Evolutionary conservation across 2,113 vertebrate genomes (phyloP), one percentile per base, ranked within the genome.

Genomic region (Cinclus cinclus): DNA sequence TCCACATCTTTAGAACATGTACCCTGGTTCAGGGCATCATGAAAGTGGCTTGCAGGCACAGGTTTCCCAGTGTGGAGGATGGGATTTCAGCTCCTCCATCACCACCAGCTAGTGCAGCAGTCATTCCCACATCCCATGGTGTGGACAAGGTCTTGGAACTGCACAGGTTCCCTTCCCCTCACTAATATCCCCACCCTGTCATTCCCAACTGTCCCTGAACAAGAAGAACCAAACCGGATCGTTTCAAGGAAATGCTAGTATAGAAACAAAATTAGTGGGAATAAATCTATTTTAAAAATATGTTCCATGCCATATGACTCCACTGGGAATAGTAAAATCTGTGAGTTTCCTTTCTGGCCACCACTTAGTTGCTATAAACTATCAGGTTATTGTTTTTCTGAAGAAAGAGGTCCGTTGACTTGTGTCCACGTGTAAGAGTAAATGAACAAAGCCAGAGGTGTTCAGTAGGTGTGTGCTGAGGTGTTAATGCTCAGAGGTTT

Each of bases 201-300:
- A 9, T 68, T 44, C 28, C 30, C 0, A 0, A 33, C 15, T 58
- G 10, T 64, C 23, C 28, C 50, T 80, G 55, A 83, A 50, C 25
- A 65, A 56, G 25, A 49, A 37, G 39, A 41, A 59, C 53, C 50
- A 77, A 77, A 90, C 19, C 53, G 52, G n/a, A 10, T 70, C 20
- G 41, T 68, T 89, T 78, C 86, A 94, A 94, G 80, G 52, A 92
- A 95, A 52, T 63, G 49, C 33, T 67, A 47, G 30, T 71, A 52
- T 53, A 20, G 8, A 75, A 62, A 20, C 80, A 75, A 84, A 91
- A 83, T 39, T 31, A 71, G 9, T 28, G 52, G 68, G 64, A 94
- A 92, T 86, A 87, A 71, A 75, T 83, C 86, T 96, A 78, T 97
- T 91, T 92, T 9, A 37, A 93, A 91, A 92, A 35, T 37, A 56